phyloP scores from a whole-genome alignment of 2,113 vertebrate genomes.

The Litocranius walleri region DNA sequence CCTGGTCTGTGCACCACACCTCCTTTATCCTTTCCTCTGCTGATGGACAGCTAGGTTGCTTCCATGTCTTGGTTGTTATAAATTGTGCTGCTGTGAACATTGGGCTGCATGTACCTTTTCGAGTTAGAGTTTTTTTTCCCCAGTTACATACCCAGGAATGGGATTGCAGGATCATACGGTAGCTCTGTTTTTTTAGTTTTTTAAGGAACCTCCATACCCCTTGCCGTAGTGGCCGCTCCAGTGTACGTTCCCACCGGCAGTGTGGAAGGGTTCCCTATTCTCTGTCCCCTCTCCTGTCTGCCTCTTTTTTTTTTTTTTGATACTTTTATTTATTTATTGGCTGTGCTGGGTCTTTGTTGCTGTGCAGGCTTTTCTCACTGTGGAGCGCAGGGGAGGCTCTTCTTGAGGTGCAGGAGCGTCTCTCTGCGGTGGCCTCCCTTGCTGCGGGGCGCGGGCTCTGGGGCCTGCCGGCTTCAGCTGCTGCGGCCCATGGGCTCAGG shows the following conservation, averaged over 20 bases:
- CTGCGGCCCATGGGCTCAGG: neutral
- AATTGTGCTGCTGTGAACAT: neutral
- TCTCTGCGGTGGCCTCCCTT: neutral
- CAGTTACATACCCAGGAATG: neutral
- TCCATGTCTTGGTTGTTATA: neutral
- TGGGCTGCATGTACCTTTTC: neutral
- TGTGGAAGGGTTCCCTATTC: neutral
- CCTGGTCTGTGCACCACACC: no score
- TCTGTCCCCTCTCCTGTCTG: neutral
- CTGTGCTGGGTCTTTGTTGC: neutral
- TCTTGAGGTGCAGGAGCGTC: accelerated
- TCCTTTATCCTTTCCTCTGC: neutral
- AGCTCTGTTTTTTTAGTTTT: neutral
- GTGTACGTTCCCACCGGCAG: neutral
- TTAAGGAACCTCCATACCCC: neutral
- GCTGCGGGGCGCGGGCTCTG: neutral
- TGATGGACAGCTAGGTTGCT: neutral
- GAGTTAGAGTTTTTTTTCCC: neutral
- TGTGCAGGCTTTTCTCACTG: accelerated
- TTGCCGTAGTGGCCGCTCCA: neutral
- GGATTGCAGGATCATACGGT: neutral
- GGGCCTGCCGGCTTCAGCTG: neutral
- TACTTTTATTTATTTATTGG: neutral
- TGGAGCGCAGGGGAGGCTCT: neutral
- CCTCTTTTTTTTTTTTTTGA: neutral